These are phyloP conservation scores for Rissa tridactyla DNA, from an alignment of 2,113 vertebrate genomes.

Conservation along the genomic window DNA sequence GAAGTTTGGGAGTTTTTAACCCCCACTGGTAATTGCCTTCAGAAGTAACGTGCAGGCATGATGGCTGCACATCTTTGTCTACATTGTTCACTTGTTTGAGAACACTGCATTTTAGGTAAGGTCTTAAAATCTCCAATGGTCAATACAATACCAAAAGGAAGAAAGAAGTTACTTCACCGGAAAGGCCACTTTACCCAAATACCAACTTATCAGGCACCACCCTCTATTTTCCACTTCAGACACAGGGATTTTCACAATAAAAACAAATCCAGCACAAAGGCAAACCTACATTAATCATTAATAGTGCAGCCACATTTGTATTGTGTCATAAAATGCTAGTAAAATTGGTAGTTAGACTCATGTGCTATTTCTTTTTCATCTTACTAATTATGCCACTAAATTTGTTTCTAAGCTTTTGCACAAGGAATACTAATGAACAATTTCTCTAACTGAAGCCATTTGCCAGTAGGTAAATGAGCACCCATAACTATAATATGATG, in stretches of 20 bases:
- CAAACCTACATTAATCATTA: background rate
- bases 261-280: background rate
- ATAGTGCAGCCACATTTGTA: background rate
- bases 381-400: background rate
- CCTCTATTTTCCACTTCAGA: background rate
- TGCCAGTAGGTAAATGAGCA: background rate
- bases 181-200: background rate
- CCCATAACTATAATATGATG: background rate
- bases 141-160: background rate
- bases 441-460: conserved; percentile 12
- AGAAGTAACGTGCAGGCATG: background rate
- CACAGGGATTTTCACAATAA: background rate
- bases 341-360: background rate
- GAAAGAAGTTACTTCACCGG: background rate
- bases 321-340: background rate
- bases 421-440: background rate
- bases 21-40: background rate
- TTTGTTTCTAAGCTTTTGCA: conserved; percentile 25
- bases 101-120: background rate
- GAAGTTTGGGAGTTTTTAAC: no score
- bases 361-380: background rate
- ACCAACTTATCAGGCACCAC: background rate
- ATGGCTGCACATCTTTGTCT: background rate
- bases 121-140: background rate
- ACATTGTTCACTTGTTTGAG: background rate